Evolutionary conservation across 2,797 vertebrate genomes (phyloP), one percentile per base, ranked within the genome.

Genomic region (Emys orbicularis): DNA sequence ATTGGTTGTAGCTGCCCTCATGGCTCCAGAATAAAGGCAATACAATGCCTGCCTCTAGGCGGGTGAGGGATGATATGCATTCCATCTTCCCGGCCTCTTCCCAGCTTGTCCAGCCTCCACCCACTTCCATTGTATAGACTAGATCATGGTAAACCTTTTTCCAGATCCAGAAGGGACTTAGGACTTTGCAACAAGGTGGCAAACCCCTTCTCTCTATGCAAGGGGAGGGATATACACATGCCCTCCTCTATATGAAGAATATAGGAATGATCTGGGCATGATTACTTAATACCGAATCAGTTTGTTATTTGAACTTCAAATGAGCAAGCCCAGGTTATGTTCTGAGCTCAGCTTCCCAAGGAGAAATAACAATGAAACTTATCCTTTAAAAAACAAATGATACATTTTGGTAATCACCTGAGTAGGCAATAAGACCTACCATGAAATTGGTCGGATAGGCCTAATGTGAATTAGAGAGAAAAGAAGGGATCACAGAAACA

Each of bases 271-370:
- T 41, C 57, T 25, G 18, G 12, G 41, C 0, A 0, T 4, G 5
- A 90, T 11, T 13, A 53, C 74, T 86, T 87, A 0, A 0, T 11
- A 81, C 34, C 1, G 1, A 93, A 89, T 72, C 18, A 57, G 54
- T n/a, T 68, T 86, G 56, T 34, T 91, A 68, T 31, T 37, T 49
- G 44, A 95, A 86, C 49, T 84, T 93, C 34, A 56, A 95, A 91
- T 80, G 12, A 82, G 19, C 27, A 8, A 44, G 29, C n/a, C 91
- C 87, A 93, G 31, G 86, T 92, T 94, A 84, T 56, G 23, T 13
- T 72, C 31, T 27, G 34, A 90, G 93, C 83, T 87, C 50, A 57
- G 9, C 81, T 89, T 95, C 59, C 27, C n/a, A 90, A 23, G 1
- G 23, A 59, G 2, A 1, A 21, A 93, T 88, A 44, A 79, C 0